phyloP scores from a whole-genome alignment of 2,797 vertebrate species.

The Oreochromis grahami region DNA sequence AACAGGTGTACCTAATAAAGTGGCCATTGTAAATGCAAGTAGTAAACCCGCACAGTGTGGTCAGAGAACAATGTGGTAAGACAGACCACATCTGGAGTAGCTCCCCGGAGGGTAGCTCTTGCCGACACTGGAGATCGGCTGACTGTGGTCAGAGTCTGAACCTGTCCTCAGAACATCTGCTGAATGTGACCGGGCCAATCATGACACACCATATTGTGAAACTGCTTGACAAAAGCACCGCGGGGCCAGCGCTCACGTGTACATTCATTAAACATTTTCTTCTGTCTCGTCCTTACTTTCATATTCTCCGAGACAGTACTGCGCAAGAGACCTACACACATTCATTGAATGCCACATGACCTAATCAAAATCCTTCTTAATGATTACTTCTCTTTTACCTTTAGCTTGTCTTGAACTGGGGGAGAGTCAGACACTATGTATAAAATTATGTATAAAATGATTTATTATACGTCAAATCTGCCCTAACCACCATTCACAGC shows the following conservation, averaged over 20 bases:
- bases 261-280: not conserved
- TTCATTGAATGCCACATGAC: not conserved
- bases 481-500: not conserved
- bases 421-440: not conserved
- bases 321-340: not conserved
- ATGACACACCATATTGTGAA: not conserved
- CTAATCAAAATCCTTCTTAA: not conserved
- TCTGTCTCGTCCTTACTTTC: not conserved
- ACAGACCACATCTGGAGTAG: not conserved
- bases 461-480: not conserved
- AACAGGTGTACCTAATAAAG: not conserved
- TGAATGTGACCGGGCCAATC: not conserved
- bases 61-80: not conserved
- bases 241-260: fast-evolving
- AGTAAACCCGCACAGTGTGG: not conserved
- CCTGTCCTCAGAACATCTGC: not conserved
- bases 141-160: not conserved
- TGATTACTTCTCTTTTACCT: not conserved
- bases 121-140: not conserved
- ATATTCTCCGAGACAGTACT: not conserved
- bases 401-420: not conserved
- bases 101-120: not conserved
- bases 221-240: not conserved
- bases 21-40: not conserved
- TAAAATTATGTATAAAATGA: not conserved